These are phyloP conservation scores for Prorops nasuta DNA, from an alignment of 1,140 invertebrate species.

Conservation along the genomic window DNA sequence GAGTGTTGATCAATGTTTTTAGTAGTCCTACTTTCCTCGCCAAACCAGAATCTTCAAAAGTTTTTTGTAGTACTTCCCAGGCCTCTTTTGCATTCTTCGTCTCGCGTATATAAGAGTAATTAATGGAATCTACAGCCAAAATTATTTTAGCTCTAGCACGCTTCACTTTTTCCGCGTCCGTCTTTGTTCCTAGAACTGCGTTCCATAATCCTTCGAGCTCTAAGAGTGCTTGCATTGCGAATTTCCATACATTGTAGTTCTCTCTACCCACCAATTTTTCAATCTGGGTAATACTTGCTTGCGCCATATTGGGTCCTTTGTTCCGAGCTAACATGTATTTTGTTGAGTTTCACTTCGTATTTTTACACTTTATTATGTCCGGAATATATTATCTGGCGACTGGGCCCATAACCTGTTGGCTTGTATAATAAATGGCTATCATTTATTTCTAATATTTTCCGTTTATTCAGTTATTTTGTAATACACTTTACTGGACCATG, in stretches of 20 bases:
- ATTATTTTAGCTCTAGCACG: conserved; percentile 36
- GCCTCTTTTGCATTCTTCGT: conserved; percentile 24
- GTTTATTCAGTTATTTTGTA: too few relatives aligned
- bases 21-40: conserved; percentile 29
- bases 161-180: background rate
- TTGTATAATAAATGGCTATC: too few relatives aligned
- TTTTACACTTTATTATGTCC: too few relatives aligned
- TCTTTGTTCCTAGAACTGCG: background rate
- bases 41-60: conserved; percentile 30
- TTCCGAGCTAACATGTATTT: too few relatives aligned
- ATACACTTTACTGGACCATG: too few relatives aligned
- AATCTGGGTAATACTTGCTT: too few relatives aligned
- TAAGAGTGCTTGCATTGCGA: conserved; percentile 27
- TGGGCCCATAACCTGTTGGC: too few relatives aligned
- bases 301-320: too few relatives aligned
- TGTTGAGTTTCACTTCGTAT: too few relatives aligned
- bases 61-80: conserved; percentile 34
- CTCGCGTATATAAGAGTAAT: conserved; percentile 38
- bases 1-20: conserved; percentile 19
- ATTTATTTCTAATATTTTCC: too few relatives aligned
- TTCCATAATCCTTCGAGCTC: conserved; percentile 26
- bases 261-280: conserved; percentile 30
- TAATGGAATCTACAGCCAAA: conserved; percentile 33
- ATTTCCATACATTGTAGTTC: conserved; percentile 31
- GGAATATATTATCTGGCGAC: too few relatives aligned